phyloP scores from a whole-genome alignment of 2,797 vertebrate species.

The Anomalospiza imberbis region DNA sequence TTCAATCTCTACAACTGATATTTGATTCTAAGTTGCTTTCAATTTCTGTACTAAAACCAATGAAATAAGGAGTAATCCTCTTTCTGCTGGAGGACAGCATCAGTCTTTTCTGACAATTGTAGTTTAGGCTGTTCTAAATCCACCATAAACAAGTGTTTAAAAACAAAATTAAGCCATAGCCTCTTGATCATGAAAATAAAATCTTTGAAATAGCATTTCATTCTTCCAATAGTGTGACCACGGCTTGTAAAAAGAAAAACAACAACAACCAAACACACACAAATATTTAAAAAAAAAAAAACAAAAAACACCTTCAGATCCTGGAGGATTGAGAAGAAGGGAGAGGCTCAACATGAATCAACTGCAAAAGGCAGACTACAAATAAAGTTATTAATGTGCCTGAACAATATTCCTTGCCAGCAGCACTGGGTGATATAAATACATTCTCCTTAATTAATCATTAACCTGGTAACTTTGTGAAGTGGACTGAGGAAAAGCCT shows the following conservation, averaged over 20 bases:
- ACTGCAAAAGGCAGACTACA: not conserved
- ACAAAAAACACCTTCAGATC: not conserved
- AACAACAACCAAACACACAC: not conserved
- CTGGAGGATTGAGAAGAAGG: not conserved
- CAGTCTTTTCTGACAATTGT: not conserved
- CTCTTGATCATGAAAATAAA: not conserved
- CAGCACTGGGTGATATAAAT: not conserved
- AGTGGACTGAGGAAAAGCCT: not conserved
- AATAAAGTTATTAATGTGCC: not conserved
- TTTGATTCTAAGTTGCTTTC: not conserved
- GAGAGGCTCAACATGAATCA: not conserved
- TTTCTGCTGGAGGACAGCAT: not conserved
- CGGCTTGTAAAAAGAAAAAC: not conserved
- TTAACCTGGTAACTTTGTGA: slow-evolving; percentile 10
- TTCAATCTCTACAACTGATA: accelerated
- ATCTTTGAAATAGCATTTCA: not conserved
- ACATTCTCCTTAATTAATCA: not conserved
- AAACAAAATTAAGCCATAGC: not conserved
- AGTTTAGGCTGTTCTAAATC: not conserved
- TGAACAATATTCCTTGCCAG: not conserved
- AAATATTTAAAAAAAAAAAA: not conserved
- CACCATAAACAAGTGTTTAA: not conserved
- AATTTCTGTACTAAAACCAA: not conserved
- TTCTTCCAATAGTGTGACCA: not conserved
- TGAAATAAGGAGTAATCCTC: slow-evolving; percentile 10